Evolutionary conservation across 2,113 vertebrate genomes (phyloP).

Genomic region (Alosa alosa): DNA sequence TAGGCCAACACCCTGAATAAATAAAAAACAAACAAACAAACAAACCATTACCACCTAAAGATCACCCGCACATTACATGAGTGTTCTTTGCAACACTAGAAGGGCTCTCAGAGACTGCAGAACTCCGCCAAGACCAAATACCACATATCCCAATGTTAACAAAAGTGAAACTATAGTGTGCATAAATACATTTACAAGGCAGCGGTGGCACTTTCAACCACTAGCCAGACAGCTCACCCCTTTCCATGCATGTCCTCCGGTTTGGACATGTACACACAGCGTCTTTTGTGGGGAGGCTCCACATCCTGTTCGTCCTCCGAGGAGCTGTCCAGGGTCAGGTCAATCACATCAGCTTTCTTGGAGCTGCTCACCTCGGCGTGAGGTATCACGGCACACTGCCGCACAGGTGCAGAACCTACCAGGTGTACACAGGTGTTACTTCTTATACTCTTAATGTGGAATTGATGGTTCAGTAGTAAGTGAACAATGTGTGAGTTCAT

Average conservation of each 20-base stretch:
- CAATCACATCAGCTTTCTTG: constrained; percentile 92
- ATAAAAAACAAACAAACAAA: neutral
- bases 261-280: constrained; percentile 85
- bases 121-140: too few relatives aligned
- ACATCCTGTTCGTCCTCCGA: constrained; percentile 80
- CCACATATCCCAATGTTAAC: too few relatives aligned
- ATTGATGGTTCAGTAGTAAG: neutral
- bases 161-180: too few relatives aligned
- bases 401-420: constrained; percentile 73
- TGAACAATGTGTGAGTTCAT: neutral
- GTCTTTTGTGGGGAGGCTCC: constrained; percentile 81
- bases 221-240: constrained; percentile 74
- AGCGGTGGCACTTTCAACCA: too few relatives aligned
- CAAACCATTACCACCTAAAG: neutral
- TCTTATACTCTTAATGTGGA: neutral
- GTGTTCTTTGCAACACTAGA: neutral
- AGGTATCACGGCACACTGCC: constrained; percentile 69
- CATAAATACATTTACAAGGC: too few relatives aligned
- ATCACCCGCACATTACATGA: neutral
- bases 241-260: constrained; percentile 81
- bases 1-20: constrained; percentile 85
- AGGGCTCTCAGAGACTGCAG: neutral
- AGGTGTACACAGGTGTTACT: neutral
- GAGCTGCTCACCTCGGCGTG: constrained; percentile 69
- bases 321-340: constrained; percentile 90